These are phyloP conservation scores for Silurus glanis DNA, from an alignment of 2,113 vertebrate genomes.

Conservation along the genomic window DNA sequence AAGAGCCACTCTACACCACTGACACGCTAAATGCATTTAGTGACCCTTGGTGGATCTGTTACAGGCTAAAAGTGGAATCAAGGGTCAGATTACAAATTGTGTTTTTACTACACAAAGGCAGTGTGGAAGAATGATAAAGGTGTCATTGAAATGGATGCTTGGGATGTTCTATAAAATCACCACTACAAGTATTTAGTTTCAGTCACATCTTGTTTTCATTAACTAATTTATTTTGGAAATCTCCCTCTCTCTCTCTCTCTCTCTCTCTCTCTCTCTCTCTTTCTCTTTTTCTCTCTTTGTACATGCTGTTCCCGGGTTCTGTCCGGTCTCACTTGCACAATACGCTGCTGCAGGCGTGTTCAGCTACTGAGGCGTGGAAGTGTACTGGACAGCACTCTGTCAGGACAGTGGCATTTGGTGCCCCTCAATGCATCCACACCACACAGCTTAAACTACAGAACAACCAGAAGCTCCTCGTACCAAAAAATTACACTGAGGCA, in stretches of 20 bases:
- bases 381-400: slow-evolving; percentile 60
- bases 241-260: not conserved
- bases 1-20: slow-evolving; percentile 67
- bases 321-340: slow-evolving; percentile 56
- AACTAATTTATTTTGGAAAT: no score
- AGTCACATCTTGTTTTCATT: not conserved
- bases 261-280: not conserved
- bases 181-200: not conserved
- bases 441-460: slow-evolving; percentile 35
- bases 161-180: slow-evolving; percentile 3
- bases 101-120: slow-evolving; percentile 57
- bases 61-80: slow-evolving; percentile 75
- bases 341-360: slow-evolving; percentile 62
- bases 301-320: slow-evolving; percentile 36
- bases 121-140: slow-evolving; percentile 59
- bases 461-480: slow-evolving; percentile 1
- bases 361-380: slow-evolving; percentile 68
- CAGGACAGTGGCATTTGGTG: slow-evolving; percentile 41
- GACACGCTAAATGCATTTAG: slow-evolving; percentile 57
- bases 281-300: not conserved
- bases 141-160: slow-evolving; percentile 22
- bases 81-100: slow-evolving; percentile 69
- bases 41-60: slow-evolving; percentile 63
- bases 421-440: slow-evolving; percentile 38
- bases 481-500: not conserved